Percentiles rank a stretch among this genome's conserved stretches.
phyloP scores from a whole-genome alignment of 2,888 invertebrate species.

The Nephrotoma appendiculata region DNA sequence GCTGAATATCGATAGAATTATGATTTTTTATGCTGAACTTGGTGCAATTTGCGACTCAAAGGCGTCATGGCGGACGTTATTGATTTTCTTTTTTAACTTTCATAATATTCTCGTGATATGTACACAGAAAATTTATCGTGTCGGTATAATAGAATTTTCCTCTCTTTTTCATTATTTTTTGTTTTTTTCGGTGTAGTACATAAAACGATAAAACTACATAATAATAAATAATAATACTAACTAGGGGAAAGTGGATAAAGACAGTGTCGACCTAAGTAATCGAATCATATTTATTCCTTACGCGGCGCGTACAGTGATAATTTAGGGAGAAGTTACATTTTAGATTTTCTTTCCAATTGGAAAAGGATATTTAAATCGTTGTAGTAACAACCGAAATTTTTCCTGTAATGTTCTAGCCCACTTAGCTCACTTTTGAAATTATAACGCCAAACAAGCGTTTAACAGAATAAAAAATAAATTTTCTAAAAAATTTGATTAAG shows the following conservation, averaged over 20 bases:
- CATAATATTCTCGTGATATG: not conserved
- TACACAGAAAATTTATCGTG: not conserved
- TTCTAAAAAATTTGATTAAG: too few relatives aligned
- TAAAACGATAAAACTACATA: not conserved
- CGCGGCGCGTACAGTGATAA: not conserved
- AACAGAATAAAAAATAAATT: too few relatives aligned
- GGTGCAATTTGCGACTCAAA: not conserved
- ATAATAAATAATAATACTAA: not conserved
- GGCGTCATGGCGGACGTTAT: constrained; percentile 4
- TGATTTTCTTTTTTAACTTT: not conserved
- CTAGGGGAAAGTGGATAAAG: not conserved
- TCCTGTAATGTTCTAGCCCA: too few relatives aligned
- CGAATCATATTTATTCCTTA: not conserved
- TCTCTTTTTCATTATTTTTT: not conserved
- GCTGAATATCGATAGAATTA: not conserved
- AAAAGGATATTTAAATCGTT: too few relatives aligned
- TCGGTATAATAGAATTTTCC: not conserved
- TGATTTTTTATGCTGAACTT: constrained; percentile 1
- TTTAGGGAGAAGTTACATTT: too few relatives aligned
- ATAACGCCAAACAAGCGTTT: too few relatives aligned
- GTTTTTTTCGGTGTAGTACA: not conserved
- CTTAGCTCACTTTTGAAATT: too few relatives aligned
- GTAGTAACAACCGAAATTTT: too few relatives aligned
- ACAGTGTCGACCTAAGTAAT: not conserved
- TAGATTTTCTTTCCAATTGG: too few relatives aligned